Base-by-base conservation (phyloP, 2,888 invertebrate genomes). In the Plutella xylostella region DNA sequence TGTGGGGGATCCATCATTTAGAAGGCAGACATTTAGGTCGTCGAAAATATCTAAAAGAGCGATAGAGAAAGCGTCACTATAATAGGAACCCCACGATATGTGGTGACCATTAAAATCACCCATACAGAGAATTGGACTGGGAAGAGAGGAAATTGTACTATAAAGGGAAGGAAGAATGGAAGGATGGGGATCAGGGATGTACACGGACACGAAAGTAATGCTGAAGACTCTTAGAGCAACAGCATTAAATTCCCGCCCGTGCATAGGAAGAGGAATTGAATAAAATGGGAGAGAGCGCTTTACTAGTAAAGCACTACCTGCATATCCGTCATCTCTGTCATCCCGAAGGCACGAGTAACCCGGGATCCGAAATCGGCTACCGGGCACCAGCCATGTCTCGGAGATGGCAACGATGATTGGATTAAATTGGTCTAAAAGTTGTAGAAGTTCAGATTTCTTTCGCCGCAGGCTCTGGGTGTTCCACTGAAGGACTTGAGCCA, bases 1-100 rank as follows among this genome's bases (percentile, higher is more conserved):
- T 0, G 54, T 54, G 6, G 53, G 51, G 1, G 52, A 52, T 1
- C 55, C 57, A 45, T 55, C 45, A 47, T 57, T 53, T 1, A 54
- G 11, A 1, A 57, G 15, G 41, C 53, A 54, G 0, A 54, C 12
- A 20, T 53, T n/a, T n/a, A 33, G 11, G 33, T 11, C 4, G 11
- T 33, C 14, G 14, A 33, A 14, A 33, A n/a, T 33, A 33, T 11
- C 14, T 11, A 33, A 33, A 33, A 33, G 14, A n/a, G 6, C 14
- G 4, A 33, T 11, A 33, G 25, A 25, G 11, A 25, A 25, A 11
- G 25, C 25, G 11, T 25, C 25, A 25, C 6, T 25, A 7, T 25
- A 7, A 25, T 7, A 25, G 25, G 25, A 25, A n/a, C n/a, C n/a
- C 25, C 25, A 25, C 5, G 25, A 25, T 25, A 25, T 7, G 25